Evolutionary conservation across 1,140 invertebrate species (phyloP), one percentile per base, ranked within the genome.

Genomic region (Dreissena rostriformis): DNA sequence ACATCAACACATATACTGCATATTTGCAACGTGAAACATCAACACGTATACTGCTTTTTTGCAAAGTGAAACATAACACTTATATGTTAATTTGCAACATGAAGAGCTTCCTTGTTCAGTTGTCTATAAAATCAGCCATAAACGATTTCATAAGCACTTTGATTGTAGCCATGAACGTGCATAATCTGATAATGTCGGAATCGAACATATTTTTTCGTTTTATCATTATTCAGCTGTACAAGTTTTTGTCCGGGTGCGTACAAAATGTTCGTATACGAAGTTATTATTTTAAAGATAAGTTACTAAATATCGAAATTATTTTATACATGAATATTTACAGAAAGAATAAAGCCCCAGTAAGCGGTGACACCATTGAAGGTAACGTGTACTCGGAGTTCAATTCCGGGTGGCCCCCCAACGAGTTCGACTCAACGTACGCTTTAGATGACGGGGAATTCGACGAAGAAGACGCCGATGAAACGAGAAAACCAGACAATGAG

Each of bases 321-420:
- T 39, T 39, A 39, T 39, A 39, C 39, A 39, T 39, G 39, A 39
- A 39, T 39, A 39, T 5, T 39, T 39, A 39, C 39, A 39, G 39
- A 39, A 39, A 39, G 39, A 39, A 39, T 2, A 39, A 39, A 39
- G 12, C 75, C 15, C 1, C 19, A 1, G 39, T 26, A 15, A 51
- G 0, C 19, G n/a, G n/a, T 17, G 55, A 53, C 66, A 67, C 19
- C 8, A 65, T 19, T 51, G 67, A 51, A 17, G 77, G 77, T 55
- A 79, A 79, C 29, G 66, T 79, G 6, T 79, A 79, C 22, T 79
- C 77, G 5, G 77, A 79, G 17, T 28, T 79, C n/a, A 61, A 10
- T 79, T 71, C 77, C 29, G 28, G 19, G 12, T 78, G 39, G 26
- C 51, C 66, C 0, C 70, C 77, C 14, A 68, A 66, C 14, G 77